Base-by-base conservation (phyloP, 2,113 vertebrate genomes). In the Rhodinocichla rosea region DNA sequence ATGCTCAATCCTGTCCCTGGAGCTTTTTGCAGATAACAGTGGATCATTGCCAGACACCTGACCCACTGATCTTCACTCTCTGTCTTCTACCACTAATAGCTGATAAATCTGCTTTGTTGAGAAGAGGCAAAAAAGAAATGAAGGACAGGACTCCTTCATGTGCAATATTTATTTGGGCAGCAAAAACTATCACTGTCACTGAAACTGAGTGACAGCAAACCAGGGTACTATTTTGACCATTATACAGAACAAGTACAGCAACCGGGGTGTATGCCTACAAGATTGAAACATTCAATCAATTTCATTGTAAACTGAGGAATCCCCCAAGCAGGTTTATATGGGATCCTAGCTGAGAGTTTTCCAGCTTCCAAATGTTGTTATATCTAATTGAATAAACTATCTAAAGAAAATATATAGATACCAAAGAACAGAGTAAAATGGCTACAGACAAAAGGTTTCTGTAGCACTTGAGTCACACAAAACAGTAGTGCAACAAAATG, bases 141-240 rank as follows among this genome's bases (percentile, higher is more conserved):
- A 65, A 65, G 13, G 32, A 17, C 0, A 9, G 7, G 4, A 16
- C 11, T 70, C 12, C 45, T 84, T 74, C n/a, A 71, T 65, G 42
- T 77, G n/a, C 83, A 91, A 76, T 86, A 92, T 81, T 95, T 94
- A 68, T 95, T 87, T 87, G 62, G 15, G 40, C 30, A 65, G 37
- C 27, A 27, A 15, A 77, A 91, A 30, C 28, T 87, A 63, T 45
- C 55, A 30, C 35, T 84, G 70, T 65, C 92, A 87, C 32, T 59
- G 71, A 95, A 91, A 70, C 24, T 20, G 78, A 74, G 55, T 70
- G 42, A 60, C 42, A 14, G 73, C 19, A 94, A 86, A 69, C 24
- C 7, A 53, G 44, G 49, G 52, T 57, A 27, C 28, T 83, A 20
- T 87, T 92, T 94, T 87, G 44, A 56, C 47, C 49, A 53, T 39